phyloP scores from a whole-genome alignment of 2,113 vertebrate genomes.

The Brachyistius frenatus region DNA sequence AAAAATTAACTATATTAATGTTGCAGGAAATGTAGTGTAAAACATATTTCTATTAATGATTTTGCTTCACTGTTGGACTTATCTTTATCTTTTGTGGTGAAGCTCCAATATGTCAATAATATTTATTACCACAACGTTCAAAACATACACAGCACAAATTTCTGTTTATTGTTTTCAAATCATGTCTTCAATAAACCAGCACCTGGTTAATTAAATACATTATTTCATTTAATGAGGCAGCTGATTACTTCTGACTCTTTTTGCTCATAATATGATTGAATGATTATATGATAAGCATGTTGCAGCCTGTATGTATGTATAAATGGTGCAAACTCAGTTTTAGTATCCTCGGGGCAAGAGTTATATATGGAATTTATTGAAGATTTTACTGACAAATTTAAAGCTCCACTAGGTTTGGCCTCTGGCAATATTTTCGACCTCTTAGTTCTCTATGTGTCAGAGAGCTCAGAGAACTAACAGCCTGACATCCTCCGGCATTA shows the following conservation, averaged over 20 bases:
- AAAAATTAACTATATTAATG: constrained; percentile 41
- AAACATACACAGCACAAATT: constrained; percentile 12
- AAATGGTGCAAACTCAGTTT: constrained; percentile 39
- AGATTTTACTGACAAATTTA: constrained; percentile 68
- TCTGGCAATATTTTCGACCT: constrained; percentile 63
- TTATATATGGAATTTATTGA: constrained; percentile 59
- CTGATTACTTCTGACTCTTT: constrained; percentile 47
- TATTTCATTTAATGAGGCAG: constrained; percentile 39
- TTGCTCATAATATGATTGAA: constrained; percentile 41
- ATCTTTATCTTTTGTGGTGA: not conserved
- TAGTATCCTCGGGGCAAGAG: constrained; percentile 51
- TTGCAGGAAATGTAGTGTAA: constrained; percentile 22
- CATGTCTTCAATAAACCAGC: constrained; percentile 7
- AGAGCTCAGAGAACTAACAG: constrained; percentile 51
- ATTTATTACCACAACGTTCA: constrained; percentile 3
- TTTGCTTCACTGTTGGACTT: not conserved
- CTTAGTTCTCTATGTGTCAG: constrained; percentile 44
- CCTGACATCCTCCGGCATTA: constrained; percentile 30
- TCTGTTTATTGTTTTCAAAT: not conserved
- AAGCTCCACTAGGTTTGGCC: constrained; percentile 58
- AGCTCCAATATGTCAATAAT: constrained; percentile 9
- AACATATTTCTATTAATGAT: constrained; percentile 3
- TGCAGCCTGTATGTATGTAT: constrained; percentile 31
- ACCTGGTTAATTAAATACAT: constrained; percentile 32
- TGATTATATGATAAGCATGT: constrained; percentile 51